Evolutionary conservation across 2,113 vertebrate species (phyloP), one percentile per base, ranked within the genome.

Genomic region (Rattus rattus): DNA sequence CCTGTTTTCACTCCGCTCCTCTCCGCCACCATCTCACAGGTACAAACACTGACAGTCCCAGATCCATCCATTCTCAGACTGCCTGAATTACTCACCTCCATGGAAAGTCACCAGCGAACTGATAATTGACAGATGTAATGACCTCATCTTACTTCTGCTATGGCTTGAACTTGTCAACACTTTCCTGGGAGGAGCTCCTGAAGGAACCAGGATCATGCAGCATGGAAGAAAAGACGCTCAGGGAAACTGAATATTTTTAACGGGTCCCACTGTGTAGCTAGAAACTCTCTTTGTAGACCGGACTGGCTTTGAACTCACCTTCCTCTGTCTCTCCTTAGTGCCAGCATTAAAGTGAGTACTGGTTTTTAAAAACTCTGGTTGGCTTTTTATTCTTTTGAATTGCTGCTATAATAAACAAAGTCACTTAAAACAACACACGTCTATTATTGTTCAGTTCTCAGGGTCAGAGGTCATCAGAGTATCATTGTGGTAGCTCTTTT

Each of bases 61-160:
- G 61, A 70, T 83, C 33, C 39, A 33, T 52, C 28, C 69, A 2
- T 61, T 65, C 67, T 59, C 3, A 14, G 28, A 49, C 52, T 28
- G 24, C 72, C 54, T 43, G 61, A 77, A 49, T 76, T 13, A n/a
- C 80, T 69, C 28, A 28, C 13, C 43, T 59, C 54, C 52, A 16
- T 14, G n/a, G 67, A 75, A 85, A 77, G 56, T 73, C 72, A 83
- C 19, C 61, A 69, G 65, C 14, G 94, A 81, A 36, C 36, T 20
- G 67, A 86, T 65, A 61, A 73, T 10, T 36, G 43, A 88, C 88
- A 67, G 59, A 80, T 0, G 12, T 91, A 65, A 92, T 39, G 14
- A 73, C 72, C 88, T 94, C 52, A 63, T 85, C 72, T 83, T 85
- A 33, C 10, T 89, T 96, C 70, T 69, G 14, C 65, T 36, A 47